phyloP scores from a whole-genome alignment of 2,888 invertebrate species.

The Heterodera filipjevi region DNA sequence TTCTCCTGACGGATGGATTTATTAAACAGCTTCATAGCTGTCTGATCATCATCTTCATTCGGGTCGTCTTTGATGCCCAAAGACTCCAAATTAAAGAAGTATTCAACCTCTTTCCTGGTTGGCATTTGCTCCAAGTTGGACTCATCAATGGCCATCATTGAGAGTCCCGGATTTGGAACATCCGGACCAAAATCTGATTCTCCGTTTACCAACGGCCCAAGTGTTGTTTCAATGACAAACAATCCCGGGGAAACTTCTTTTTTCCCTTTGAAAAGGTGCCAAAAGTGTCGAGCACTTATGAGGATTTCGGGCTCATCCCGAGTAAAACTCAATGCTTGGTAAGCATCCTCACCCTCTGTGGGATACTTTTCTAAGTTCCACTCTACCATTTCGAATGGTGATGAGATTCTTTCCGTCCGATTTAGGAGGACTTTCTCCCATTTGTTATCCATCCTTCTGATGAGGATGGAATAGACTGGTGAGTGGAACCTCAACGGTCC shows the following conservation, averaged over 20 bases:
- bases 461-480: background rate
- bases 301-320: background rate
- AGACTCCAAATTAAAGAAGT: background rate
- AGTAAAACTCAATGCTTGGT: background rate
- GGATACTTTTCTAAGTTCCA: background rate
- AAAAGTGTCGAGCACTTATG: background rate
- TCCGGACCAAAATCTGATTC: background rate
- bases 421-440: conserved; percentile 7
- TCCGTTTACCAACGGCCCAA: background rate
- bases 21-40: background rate
- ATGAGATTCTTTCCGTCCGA: background rate
- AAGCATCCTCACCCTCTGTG: background rate
- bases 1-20: background rate
- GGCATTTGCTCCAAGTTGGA: conserved; percentile 1
- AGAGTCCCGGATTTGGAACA: background rate
- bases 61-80: conserved; percentile 8
- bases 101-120: background rate
- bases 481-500: conserved; percentile 5
- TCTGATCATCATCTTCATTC: background rate
- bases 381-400: background rate
- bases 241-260: background rate
- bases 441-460: background rate
- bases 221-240: background rate
- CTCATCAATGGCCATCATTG: background rate
- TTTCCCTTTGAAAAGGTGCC: background rate